Base-by-base conservation (phyloP, 1,140 invertebrate genomes). In the Lasioglossum baleicum region DNA sequence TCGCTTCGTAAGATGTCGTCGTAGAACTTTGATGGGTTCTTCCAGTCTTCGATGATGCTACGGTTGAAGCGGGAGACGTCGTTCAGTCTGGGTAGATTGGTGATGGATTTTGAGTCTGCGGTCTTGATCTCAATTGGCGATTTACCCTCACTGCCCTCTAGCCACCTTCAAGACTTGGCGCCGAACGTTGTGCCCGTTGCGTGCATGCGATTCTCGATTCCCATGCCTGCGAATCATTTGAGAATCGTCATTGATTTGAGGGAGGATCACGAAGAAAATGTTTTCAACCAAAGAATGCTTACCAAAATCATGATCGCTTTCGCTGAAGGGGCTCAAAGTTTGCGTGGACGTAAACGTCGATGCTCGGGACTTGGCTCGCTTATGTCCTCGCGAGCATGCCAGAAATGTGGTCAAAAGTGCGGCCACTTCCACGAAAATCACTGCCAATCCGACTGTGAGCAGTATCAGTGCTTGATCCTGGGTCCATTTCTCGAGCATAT, bases 401-500 rank as follows among this genome's bases (percentile, higher is more conserved):
- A 96, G 92, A 31, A 97, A 93, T 0, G 95, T 96, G 86, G 94
- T 95, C 3, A 97, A 90, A 10, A 97, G 91, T 0, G 96, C 95
- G 58, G 94, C 94, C 61, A 97, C 94, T 92, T 97, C 96, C 44
- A 96, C 93, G 13, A 96, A 84, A 6, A 96, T 95, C 15, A 96
- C 89, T 0, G 95, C 90, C 40, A 97, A 92, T 7, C 96, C 94
- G 42, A 95, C 94, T 5, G 94, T 92, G 53, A 97, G 92, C 79
- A 97, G 95, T 61, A 96, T 93, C 15, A 96, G 90, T 56, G 96
- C 96, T 86, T 97, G 96, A 53, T 96, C 94, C 64, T 96, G 94
- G 76, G 96, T 96, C 96, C 97, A 98, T 74, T 94, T 93, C 91
- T 97, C 96, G 40, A 97, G 92, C 89, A 94, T 94, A 26, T 92